phyloP scores from a whole-genome alignment of 2,113 vertebrate genomes.

The Gnathonemus longibarbis region DNA sequence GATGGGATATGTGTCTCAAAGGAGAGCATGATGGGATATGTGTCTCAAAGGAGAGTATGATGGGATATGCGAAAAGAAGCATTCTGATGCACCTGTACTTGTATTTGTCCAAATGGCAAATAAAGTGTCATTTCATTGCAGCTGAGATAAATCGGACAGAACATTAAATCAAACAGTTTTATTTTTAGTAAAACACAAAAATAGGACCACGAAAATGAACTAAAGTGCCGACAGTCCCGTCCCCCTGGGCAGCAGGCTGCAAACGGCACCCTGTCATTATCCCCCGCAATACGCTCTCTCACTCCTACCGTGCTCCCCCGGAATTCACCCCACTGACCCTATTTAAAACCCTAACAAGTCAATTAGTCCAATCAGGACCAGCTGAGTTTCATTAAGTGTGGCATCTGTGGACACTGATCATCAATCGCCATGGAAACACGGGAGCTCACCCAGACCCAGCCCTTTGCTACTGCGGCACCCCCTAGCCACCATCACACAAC shows the following conservation, averaged over 20 bases:
- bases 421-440: slow-evolving; percentile 2
- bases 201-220: background rate
- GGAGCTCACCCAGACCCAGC: background rate
- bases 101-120: background rate
- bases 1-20: too few species aligned
- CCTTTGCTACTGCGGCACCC: background rate
- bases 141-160: background rate
- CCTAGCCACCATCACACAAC: background rate
- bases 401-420: background rate
- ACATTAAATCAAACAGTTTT: background rate
- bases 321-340: background rate
- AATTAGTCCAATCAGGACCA: background rate
- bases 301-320: background rate
- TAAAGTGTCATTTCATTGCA: background rate
- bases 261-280: background rate
- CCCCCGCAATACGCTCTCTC: background rate
- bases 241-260: background rate
- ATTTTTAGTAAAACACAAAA: background rate
- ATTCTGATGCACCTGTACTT: background rate
- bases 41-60: background rate
- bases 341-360: slow-evolving; percentile 11
- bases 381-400: slow-evolving; percentile 1
- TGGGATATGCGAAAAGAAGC: background rate
- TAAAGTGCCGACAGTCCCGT: background rate
- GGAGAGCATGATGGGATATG: background rate